Evolutionary conservation across 2,113 vertebrate species (phyloP), one percentile per base, ranked within the genome.

Genomic region (Lutjanus erythropterus): DNA sequence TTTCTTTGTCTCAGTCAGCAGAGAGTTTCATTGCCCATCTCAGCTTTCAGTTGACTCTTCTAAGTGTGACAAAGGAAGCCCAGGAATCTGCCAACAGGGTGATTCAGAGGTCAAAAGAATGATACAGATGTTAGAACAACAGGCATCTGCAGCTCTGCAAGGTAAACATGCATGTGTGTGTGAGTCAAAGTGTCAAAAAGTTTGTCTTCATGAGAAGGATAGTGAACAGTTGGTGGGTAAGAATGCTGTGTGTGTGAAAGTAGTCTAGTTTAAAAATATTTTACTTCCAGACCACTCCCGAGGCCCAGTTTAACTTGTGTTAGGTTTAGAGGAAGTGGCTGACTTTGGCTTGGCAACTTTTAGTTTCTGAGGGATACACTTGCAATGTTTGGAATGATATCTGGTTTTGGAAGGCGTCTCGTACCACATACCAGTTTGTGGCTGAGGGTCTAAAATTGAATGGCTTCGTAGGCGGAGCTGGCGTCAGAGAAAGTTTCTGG

Each of bases 41-140:
- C 75, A 71, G 1, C 7, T 46, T 69, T 64, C 70, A n/a, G 31
- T 29, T 14, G 84, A 85, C 19, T 71, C 78, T 5, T 60, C 60
- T 7, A 53, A 62, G n/a, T 71, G 72, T 50, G 73, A 83, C 55
- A 76, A 72, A 65, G 25, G 49, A 61, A 85, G 60, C n/a, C 27
- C 58, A 16, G 83, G 58, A 60, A 50, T 71, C 67, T 75, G 71
- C 70, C 65, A 0, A 58, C 88, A 67, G 78, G 47, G 74, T 2
- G 82, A 89, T 7, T 31, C 83, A 49, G 90, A 92, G 10, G 89
- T 94, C 37, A 52, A 94, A 84, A 88, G 93, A 79, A 95, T 95
- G 92, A 96, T 95, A 78, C 87, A 95, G 76, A 94, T 95, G 29
- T 95, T 95, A 9, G 95, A 96, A 84, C 95, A 96, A 81, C 95